Evolutionary conservation across 1,140 invertebrate genomes (phyloP).

Genomic region (Lasioglossum albipes): DNA sequence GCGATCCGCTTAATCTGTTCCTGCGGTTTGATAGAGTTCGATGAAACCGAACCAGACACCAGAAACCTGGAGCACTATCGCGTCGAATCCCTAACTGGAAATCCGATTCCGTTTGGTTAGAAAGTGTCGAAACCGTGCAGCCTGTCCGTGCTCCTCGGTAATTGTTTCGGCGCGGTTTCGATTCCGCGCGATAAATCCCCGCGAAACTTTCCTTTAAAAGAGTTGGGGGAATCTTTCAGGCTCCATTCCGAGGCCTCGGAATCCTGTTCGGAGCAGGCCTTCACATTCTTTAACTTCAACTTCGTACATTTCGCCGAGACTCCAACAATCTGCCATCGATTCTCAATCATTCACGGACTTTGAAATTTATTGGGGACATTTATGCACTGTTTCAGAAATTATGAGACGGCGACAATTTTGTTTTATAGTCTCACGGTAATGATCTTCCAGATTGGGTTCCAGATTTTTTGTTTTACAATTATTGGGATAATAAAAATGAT

Average conservation of each 20-base stretch:
- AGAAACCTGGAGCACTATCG: neutral
- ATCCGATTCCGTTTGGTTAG: neutral
- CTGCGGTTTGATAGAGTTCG: neutral
- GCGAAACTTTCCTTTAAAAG: neutral
- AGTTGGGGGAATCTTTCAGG: neutral
- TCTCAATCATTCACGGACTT: no score
- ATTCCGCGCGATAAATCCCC: neutral
- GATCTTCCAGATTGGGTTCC: no score
- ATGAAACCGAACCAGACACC: neutral
- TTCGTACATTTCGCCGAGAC: no score
- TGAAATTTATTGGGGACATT: no score
- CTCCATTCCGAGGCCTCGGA: neutral
- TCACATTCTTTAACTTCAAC: no score
- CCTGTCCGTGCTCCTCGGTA: neutral
- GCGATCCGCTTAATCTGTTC: neutral
- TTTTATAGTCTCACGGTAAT: no score
- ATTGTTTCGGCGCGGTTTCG: neutral
- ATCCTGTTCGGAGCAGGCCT: neutral
- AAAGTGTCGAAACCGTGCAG: neutral
- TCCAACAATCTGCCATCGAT: no score
- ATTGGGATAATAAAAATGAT: no score
- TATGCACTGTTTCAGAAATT: no score
- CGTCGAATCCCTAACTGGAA: constrained; percentile 1
- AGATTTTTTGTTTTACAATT: no score
- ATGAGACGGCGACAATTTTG: no score